phyloP scores from a whole-genome alignment of 2,113 vertebrate genomes.

The Heterotis niloticus region DNA sequence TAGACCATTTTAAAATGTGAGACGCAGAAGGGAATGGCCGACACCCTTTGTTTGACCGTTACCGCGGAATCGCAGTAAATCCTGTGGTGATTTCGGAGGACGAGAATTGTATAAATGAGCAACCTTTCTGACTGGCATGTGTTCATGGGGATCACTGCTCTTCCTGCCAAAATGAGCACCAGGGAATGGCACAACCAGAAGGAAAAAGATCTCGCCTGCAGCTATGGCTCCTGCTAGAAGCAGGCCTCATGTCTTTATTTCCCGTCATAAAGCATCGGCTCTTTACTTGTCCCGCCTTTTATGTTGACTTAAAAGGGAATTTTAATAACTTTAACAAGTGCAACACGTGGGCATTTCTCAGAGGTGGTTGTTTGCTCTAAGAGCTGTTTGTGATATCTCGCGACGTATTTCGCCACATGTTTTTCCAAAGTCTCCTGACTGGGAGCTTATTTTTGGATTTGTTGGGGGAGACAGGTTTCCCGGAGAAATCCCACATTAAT shows the following conservation, averaged over 20 bases:
- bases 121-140: slow-evolving; percentile 7
- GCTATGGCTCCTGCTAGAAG: background rate
- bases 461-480: background rate
- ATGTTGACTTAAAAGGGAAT: background rate
- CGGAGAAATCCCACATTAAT: too few species aligned
- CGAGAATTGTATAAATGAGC: background rate
- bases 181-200: background rate
- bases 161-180: slow-evolving; percentile 10
- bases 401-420: background rate
- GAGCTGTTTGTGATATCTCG: background rate
- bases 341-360: background rate
- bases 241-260: background rate
- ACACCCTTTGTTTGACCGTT: background rate
- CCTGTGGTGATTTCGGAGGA: background rate
- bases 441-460: background rate
- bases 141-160: background rate
- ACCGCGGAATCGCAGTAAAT: background rate
- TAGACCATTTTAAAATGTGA: background rate
- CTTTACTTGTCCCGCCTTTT: background rate
- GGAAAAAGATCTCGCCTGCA: background rate
- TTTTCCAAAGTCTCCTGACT: background rate
- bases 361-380: background rate
- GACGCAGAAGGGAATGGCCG: background rate
- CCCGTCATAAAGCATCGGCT: background rate
- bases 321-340: background rate